Conservation (phyloP, 2,888 invertebrate genomes). For the Oscheius sp. region DNA sequence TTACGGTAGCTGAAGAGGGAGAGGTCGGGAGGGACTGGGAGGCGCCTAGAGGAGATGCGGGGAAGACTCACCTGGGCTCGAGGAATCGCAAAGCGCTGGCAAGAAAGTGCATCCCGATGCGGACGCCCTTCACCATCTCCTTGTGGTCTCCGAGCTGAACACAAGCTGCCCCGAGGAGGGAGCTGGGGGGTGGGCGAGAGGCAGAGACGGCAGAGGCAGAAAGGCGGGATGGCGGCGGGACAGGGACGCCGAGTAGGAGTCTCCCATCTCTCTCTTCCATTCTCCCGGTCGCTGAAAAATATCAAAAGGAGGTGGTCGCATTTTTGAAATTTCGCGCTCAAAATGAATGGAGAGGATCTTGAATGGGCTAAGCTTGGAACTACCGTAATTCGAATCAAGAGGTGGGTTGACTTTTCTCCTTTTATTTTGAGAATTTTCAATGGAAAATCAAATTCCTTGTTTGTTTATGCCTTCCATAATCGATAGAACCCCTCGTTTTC, state of each 20-base stretch:
- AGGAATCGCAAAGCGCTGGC: slow-evolving; percentile 68
- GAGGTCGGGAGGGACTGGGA: slow-evolving; percentile 4
- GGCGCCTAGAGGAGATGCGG: not conserved
- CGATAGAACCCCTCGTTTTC: not conserved
- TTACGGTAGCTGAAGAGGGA: not conserved
- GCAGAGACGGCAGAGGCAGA: slow-evolving; percentile 18
- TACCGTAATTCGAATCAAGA: slow-evolving; percentile 39
- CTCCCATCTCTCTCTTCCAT: slow-evolving; percentile 39
- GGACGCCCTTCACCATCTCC: slow-evolving; percentile 66
- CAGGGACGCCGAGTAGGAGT: slow-evolving; percentile 31
- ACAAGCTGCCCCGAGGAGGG: too few relatives aligned
- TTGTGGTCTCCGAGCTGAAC: too few relatives aligned
- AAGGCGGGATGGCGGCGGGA: slow-evolving; percentile 25
- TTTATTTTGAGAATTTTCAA: not conserved
- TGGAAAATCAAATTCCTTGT: not conserved
- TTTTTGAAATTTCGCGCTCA: slow-evolving; percentile 10
- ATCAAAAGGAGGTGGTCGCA: too few relatives aligned
- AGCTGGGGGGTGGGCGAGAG: too few relatives aligned
- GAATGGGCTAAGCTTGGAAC: slow-evolving; percentile 50
- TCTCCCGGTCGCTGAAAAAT: too few relatives aligned
- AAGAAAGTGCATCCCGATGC: slow-evolving; percentile 69
- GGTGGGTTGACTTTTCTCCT: slow-evolving; percentile 21
- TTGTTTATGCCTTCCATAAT: not conserved
- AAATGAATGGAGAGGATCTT: slow-evolving; percentile 31
- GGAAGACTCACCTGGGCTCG: slow-evolving; percentile 67